Evolutionary conservation across 1,140 invertebrate genomes (phyloP), one percentile per base, ranked within the genome.

Genomic region (Oppia nitens): DNA sequence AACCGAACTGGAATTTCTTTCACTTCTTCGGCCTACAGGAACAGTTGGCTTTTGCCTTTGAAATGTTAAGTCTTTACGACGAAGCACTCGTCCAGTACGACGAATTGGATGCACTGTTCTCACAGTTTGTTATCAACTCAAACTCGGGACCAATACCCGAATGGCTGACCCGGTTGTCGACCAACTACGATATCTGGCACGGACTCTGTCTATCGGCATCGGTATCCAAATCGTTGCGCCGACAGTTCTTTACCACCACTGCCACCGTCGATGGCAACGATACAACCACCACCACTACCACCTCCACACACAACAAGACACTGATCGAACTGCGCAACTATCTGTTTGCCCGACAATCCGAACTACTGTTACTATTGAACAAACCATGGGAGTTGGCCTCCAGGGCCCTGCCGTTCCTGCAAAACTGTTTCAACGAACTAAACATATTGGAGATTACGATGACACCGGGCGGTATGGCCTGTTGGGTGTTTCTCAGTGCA

Each of bases 71-170:
- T 59, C 74, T 97, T 52, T 74, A 86, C 71, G 90, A 94, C 66
- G 92, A 97, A 75, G 88, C 92, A 25, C 73, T 98, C 60, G 84
- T 96, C 51, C 92, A 96, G 68, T 97, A 96, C 74, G 92, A 98
- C 75, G 92, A 96, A 75, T 74, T 96, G 64, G 92, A 96, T 77
- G 92, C 92, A 55, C 77, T 96, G 53, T 96, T 97, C 72, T 91
- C 91, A 12, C 91, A 96, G 74, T 95, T 94, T 75, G 81, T 96
- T 45, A 79, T 92, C 58, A 94, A 94, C 75, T 87, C 87, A 49
- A 83, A 85, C 69, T 77, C 86, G 62, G 85, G 85, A 67, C 80
- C 81, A 83, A 72, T 28, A 17, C 62, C 62, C 12, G 29, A 26
- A 17, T 64, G 64, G 61, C 50, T 64, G 27, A 56, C 48, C n/a